Evolutionary conservation across 2,888 invertebrate genomes (phyloP), one percentile per base, ranked within the genome.

Genomic region (Parnassius apollo): DNA sequence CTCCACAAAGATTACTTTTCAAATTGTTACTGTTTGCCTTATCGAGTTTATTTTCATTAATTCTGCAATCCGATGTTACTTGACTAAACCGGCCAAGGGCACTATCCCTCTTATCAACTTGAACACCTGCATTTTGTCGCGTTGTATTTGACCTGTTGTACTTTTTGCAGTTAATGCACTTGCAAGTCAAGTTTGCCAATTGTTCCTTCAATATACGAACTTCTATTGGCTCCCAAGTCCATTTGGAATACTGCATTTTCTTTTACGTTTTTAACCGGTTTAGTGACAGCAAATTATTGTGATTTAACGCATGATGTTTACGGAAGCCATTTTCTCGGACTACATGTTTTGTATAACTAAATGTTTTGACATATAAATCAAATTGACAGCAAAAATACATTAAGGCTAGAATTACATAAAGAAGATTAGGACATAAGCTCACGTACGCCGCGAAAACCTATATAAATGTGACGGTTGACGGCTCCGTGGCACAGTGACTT

Each of bases 101-200:
- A 9, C 55, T 18, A 35, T 42, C 61, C 9, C 60, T 62, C n/a
- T 53, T 51, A 49, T 71, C 67, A 11, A 65, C 74, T 69, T 81
- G 80, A 45, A 75, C 70, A 61, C 68, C 72, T 42, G 67, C 71
- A 59, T 77, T 72, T 50, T 68, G 66, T 64, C 63, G 65, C 53
- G 58, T 58, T 44, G 48, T 56, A 57, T 57, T 55, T 48, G 11
- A 49, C n/a, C n/a, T 65, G 44, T 51, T 63, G 46, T 59, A 60
- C 9, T 56, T 66, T 42, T 68, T 65, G 54, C 80, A 79, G 11
- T 70, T 56, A 9, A 60, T 67, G 64, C 86, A 86, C 55, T 77
- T 77, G 70, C 88, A 88, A 1, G 72, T 65, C 1, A 84, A 65
- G 3, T 75, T 73, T 0, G 83, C 83, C 35, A 89, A 68, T 66